These are phyloP conservation scores for Tenualosa ilisha DNA, from an alignment of 2,797 vertebrate genomes.

Conservation along the genomic window DNA sequence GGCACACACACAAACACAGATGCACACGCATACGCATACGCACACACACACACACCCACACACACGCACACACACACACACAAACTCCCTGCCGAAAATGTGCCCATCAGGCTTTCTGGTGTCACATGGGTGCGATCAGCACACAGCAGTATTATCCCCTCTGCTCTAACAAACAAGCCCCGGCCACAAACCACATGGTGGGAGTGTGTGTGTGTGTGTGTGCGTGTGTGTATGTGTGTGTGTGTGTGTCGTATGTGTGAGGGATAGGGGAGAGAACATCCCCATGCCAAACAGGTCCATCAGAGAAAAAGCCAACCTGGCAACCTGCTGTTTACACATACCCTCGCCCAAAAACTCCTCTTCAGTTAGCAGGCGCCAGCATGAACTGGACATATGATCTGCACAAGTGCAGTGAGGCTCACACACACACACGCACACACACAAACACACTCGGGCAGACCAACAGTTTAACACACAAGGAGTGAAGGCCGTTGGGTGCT, in stretches of 20 bases:
- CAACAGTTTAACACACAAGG: background rate
- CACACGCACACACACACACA: background rate
- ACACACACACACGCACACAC: background rate
- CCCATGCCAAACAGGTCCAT: background rate
- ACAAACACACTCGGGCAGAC: background rate
- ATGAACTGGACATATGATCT: background rate
- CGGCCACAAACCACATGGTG: conserved; percentile 30
- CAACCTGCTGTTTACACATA: background rate
- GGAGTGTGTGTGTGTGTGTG: conserved; percentile 40
- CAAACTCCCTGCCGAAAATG: conserved; percentile 60
- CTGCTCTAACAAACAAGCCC: conserved; percentile 7
- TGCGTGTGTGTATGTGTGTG: conserved; percentile 51
- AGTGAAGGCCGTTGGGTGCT: background rate
- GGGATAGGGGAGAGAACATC: no score
- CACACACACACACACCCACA: conserved; percentile 41
- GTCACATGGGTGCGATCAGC: conserved; percentile 71
- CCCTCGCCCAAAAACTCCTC: background rate
- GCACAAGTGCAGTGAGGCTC: background rate
- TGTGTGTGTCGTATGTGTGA: background rate
- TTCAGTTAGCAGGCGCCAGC: background rate
- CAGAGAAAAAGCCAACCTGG: conserved; percentile 9
- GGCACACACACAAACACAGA: conserved; percentile 30
- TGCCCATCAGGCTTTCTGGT: conserved; percentile 69
- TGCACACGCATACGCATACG: conserved; percentile 36
- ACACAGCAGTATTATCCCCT: conserved; percentile 62